Percentiles rank a stretch among this genome's conserved stretches.
These are phyloP conservation scores for Malurus alboscapulatus DNA, from an alignment of 2,113 vertebrate species.

Conservation along the genomic window DNA sequence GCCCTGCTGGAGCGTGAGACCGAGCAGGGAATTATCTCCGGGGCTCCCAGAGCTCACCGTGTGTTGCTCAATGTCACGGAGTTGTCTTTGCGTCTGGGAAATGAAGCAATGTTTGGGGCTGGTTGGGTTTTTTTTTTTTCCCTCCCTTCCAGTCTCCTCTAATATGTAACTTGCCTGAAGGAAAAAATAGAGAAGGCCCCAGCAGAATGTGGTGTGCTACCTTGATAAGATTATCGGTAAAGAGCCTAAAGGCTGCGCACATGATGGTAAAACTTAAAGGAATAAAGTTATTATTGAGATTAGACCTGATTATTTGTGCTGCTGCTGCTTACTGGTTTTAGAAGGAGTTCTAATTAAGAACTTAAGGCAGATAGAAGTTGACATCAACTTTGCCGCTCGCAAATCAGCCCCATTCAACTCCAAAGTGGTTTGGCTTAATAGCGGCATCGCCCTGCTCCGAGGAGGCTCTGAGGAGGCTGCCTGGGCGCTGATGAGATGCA, in stretches of 20 bases:
- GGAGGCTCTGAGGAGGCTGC: background rate
- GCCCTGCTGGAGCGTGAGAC: background rate
- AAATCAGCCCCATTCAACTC: slow-evolving; percentile 56
- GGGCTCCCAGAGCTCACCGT: background rate
- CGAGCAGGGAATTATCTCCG: background rate
- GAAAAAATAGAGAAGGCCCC: slow-evolving; percentile 17
- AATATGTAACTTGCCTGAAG: slow-evolving; percentile 29
- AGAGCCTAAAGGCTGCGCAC: slow-evolving; percentile 65
- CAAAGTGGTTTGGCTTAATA: background rate
- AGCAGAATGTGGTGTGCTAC: slow-evolving; percentile 58
- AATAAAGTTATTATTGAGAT: slow-evolving; percentile 66
- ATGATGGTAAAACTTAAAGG: slow-evolving; percentile 70
- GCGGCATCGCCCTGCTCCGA: slow-evolving; percentile 26
- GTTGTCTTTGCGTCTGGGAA: slow-evolving; percentile 46
- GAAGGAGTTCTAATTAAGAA: slow-evolving; percentile 63
- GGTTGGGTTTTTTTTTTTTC: background rate
- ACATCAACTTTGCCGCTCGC: slow-evolving; percentile 60
- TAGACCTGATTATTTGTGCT: slow-evolving; percentile 56
- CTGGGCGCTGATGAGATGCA: slow-evolving; percentile 21
- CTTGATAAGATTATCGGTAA: slow-evolving; percentile 71
- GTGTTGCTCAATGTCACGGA: slow-evolving; percentile 32
- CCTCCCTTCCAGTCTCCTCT: background rate
- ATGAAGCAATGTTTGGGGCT: slow-evolving; percentile 38
- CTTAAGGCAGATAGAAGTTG: slow-evolving; percentile 54
- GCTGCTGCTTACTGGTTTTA: slow-evolving; percentile 58